These are phyloP conservation scores for Endomychus coccineus DNA, from an alignment of 2,888 invertebrate species.

Conservation along the genomic window DNA sequence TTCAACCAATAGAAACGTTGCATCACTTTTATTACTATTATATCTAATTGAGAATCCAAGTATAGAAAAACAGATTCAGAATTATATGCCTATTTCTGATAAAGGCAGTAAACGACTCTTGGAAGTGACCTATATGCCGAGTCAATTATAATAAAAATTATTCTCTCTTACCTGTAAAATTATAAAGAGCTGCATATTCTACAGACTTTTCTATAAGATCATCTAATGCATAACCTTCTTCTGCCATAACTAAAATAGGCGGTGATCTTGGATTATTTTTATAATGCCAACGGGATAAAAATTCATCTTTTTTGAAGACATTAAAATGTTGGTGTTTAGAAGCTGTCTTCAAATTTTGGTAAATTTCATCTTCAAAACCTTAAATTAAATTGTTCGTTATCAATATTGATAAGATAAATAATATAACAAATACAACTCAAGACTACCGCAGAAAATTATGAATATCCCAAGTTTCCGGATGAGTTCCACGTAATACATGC, in stretches of 20 bases:
- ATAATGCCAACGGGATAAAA: slow-evolving; percentile 56
- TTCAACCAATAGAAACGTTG: too few relatives aligned
- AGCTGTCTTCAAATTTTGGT: slow-evolving; percentile 43
- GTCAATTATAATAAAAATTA: too few relatives aligned
- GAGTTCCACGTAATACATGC: too few relatives aligned
- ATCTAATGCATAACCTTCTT: slow-evolving; percentile 55
- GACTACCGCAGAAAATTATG: too few relatives aligned
- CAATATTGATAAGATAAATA: neutral
- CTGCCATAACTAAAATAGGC: slow-evolving; percentile 55
- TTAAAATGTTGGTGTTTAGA: slow-evolving; percentile 45
- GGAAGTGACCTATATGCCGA: too few relatives aligned
- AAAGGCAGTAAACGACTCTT: too few relatives aligned
- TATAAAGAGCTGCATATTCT: slow-evolving; percentile 41
- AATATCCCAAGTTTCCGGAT: too few relatives aligned
- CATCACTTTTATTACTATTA: too few relatives aligned
- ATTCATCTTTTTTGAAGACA: slow-evolving; percentile 54
- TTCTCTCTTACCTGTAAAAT: slow-evolving; percentile 48
- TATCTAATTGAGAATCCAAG: too few relatives aligned
- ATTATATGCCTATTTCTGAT: too few relatives aligned
- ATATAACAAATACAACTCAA: too few relatives aligned
- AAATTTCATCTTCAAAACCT: slow-evolving; percentile 47
- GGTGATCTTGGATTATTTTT: slow-evolving; percentile 52
- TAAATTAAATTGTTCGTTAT: neutral
- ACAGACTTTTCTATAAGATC: slow-evolving; percentile 44
- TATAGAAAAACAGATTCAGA: too few relatives aligned